These are phyloP conservation scores for Chesias legatella DNA, from an alignment of 2,888 invertebrate genomes.

Conservation along the genomic window DNA sequence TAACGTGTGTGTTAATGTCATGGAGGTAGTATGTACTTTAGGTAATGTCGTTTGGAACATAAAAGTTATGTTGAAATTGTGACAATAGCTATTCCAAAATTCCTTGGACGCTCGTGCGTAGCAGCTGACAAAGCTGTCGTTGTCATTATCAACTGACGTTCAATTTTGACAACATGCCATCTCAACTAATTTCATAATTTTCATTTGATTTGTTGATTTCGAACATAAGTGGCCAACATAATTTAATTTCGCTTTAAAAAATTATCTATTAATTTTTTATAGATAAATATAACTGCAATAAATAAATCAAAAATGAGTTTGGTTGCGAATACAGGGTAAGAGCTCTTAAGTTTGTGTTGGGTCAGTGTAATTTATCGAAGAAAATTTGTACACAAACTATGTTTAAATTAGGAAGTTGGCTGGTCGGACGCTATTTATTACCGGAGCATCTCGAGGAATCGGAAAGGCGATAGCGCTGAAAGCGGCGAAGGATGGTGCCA, in stretches of 20 bases:
- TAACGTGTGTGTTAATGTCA: too few relatives aligned
- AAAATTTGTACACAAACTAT: slow-evolving; percentile 26
- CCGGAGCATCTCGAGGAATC: slow-evolving; percentile 97
- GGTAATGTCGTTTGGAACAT: too few relatives aligned
- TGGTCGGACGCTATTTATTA: slow-evolving; percentile 95
- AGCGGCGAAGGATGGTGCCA: slow-evolving; percentile 95
- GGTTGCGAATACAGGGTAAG: slow-evolving; percentile 75
- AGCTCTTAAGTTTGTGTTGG: slow-evolving; percentile 9
- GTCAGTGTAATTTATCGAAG: not conserved
- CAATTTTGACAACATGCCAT: too few relatives aligned
- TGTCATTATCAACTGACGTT: too few relatives aligned
- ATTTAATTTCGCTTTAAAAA: not conserved
- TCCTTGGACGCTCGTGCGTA: too few relatives aligned
- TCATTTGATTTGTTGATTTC: slow-evolving; percentile 14
- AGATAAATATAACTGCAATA: slow-evolving; percentile 10
- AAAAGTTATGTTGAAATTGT: too few relatives aligned
- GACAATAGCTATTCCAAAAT: too few relatives aligned
- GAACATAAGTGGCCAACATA: not conserved
- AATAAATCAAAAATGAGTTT: slow-evolving; percentile 60
- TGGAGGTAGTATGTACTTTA: too few relatives aligned
- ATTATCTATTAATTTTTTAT: not conserved
- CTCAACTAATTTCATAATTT: too few relatives aligned
- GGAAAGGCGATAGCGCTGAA: slow-evolving; percentile 97
- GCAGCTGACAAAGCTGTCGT: too few relatives aligned
- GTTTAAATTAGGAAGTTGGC: slow-evolving; percentile 78